Percentiles rank a stretch among this genome's conserved stretches.
phyloP scores from a whole-genome alignment of 2,888 invertebrate genomes.

The Sericinus montela region DNA sequence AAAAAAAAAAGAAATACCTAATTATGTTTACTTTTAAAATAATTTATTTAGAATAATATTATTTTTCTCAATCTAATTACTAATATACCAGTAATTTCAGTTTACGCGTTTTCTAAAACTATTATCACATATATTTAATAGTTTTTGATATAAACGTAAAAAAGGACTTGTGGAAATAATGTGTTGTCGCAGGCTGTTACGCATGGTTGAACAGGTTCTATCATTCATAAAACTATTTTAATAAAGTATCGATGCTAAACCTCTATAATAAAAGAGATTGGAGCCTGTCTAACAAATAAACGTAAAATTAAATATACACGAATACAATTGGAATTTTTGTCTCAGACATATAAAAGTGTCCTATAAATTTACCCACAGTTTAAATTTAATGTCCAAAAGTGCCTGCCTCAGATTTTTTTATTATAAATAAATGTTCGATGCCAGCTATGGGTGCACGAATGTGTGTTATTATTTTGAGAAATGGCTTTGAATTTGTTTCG shows the following conservation, averaged over 20 bases:
- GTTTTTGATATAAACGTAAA: conserved; percentile 11
- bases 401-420: conserved; percentile 71
- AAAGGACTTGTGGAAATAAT: conserved; percentile 36
- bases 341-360: conserved; percentile 78
- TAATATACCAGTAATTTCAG: conserved; percentile 6
- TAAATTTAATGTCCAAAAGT: conserved; percentile 78
- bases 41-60: background rate
- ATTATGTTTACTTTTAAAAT: too few relatives aligned
- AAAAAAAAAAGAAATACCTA: too few relatives aligned
- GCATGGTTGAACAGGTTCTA: conserved; percentile 56
- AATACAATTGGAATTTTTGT: conserved; percentile 78
- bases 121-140: conserved; percentile 11
- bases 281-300: conserved; percentile 74
- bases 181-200: conserved; percentile 36
- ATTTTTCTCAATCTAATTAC: conserved; percentile 9
- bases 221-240: conserved; percentile 75
- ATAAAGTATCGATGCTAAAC: conserved; percentile 73
- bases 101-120: conserved; percentile 5
- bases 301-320: conserved; percentile 79
- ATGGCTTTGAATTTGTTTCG: conserved; percentile 70
- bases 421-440: conserved; percentile 69
- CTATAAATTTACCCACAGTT: conserved; percentile 79
- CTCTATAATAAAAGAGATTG: conserved; percentile 69
- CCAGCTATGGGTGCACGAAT: conserved; percentile 69
- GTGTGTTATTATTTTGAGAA: conserved; percentile 74